These are phyloP conservation scores for Bothrops jararaca DNA, from an alignment of 2,113 vertebrate genomes.

Conservation along the genomic window DNA sequence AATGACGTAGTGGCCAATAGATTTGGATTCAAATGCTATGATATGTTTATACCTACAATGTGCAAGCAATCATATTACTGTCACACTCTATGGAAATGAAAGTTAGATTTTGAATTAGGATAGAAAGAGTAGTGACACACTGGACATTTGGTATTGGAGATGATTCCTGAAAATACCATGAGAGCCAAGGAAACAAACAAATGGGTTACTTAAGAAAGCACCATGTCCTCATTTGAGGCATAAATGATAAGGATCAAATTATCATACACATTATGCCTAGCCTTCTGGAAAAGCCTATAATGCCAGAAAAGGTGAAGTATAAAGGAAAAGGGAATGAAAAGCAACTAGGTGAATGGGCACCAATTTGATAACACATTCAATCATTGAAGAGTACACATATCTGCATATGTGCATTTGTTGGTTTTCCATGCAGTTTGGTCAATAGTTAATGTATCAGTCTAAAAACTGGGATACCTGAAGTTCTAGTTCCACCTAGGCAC, in stretches of 20 bases:
- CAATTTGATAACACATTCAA: background rate
- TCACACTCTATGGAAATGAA: background rate
- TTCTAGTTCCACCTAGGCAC: background rate
- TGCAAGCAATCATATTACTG: background rate
- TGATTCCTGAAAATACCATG: background rate
- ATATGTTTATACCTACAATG: background rate
- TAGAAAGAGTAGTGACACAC: background rate
- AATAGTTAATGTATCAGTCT: background rate
- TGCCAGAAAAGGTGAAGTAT: background rate
- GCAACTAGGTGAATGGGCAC: background rate
- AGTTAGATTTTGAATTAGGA: background rate
- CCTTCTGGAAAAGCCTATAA: background rate
- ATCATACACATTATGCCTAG: background rate
- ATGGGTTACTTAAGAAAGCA: background rate
- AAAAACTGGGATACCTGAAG: background rate
- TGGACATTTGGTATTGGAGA: background rate
- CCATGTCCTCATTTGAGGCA: background rate
- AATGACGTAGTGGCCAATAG: background rate
- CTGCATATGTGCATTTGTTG: background rate
- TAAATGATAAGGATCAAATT: background rate
- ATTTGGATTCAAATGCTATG: background rate
- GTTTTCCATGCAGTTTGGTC: background rate
- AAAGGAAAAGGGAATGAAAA: background rate
- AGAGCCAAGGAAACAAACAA: background rate
- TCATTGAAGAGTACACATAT: background rate